Base-by-base conservation (phyloP, 2,797 vertebrate genomes). In the Centroberyx gerrardi region DNA sequence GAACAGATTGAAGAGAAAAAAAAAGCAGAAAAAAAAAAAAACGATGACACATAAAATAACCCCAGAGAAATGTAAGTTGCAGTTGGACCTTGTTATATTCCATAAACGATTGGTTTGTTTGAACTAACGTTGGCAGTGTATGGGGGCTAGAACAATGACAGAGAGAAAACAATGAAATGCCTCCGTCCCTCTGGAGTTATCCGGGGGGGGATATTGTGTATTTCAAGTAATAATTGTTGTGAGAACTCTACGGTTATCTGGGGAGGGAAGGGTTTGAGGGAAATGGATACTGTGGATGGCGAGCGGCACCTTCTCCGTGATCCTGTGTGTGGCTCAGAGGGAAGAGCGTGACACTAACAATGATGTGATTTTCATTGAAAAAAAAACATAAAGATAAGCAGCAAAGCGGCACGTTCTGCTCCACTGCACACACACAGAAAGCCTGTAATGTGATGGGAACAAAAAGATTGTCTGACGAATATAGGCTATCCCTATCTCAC, bases 221-320 rank as follows among this genome's bases (percentile, higher is more conserved):
- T 94, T 91, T 90, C 82, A 83, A 86, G 87, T 92, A 89, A 92
- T 93, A 92, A 90, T 91, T 91, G 89, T 90, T 86, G 71, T 72
- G 75, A 90, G 85, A 85, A 80, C 77, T 83, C 81, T 69, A 86
- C 60, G 67, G 86, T 82, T 75, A 88, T 90, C 87, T 66, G 61
- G 88, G 81, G 85, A 87, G 81, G 77, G 52, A 44, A 59, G 29
- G 71, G 69, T 74, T 83, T 74, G 69, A 84, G 66, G 64, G 65
- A 87, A 91, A 86, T 55, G 22, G 76, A 78, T 78, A 66, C 74
- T 52, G 52, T n/a, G 27, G 62, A 82, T 77, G 67, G 36, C 42
- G 62, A 66, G 49, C 65, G 36, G 18, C n/a, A 13, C 0, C 3
- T 18, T 17, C 15, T 70, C 46, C 17, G 13, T 77, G 69, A 80